A percentile compares a stretch with the other conserved stretches of the same genome.
phyloP scores from a whole-genome alignment of 2,888 invertebrate genomes.

The Diaphora mendica region DNA sequence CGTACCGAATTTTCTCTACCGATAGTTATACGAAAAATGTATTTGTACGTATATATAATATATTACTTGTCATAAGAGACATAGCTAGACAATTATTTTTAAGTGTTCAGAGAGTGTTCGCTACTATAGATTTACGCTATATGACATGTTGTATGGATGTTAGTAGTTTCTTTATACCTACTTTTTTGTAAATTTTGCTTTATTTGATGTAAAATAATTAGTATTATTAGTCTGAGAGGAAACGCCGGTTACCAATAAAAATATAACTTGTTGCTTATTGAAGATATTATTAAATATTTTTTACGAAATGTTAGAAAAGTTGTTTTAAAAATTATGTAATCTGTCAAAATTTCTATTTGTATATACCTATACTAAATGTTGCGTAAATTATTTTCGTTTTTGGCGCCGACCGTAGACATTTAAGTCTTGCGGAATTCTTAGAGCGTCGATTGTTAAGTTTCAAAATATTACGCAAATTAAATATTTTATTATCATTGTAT shows the following conservation, averaged over 20 bases:
- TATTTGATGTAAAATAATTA: slow-evolving; percentile 81
- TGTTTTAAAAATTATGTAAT: slow-evolving; percentile 69
- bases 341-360: slow-evolving; percentile 67
- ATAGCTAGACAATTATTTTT: slow-evolving; percentile 65
- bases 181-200: slow-evolving; percentile 81
- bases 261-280: slow-evolving; percentile 86
- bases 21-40: slow-evolving; percentile 71
- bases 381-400: slow-evolving; percentile 79
- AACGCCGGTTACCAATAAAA: slow-evolving; percentile 87
- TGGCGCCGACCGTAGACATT: slow-evolving; percentile 56
- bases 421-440: slow-evolving; percentile 33
- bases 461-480: slow-evolving; percentile 77
- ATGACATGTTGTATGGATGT: slow-evolving; percentile 73
- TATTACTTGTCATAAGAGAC: slow-evolving; percentile 73
- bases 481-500: slow-evolving; percentile 67
- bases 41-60: slow-evolving; percentile 55
- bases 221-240: slow-evolving; percentile 86
- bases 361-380: slow-evolving; percentile 69
- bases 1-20: slow-evolving; percentile 83
- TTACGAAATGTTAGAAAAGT: slow-evolving; percentile 82
- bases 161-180: slow-evolving; percentile 74
- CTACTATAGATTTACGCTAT: slow-evolving; percentile 70
- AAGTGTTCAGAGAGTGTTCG: slow-evolving; percentile 83
- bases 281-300: slow-evolving; percentile 81
- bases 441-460: slow-evolving; percentile 79